A percentile compares a stretch with the other conserved stretches of the same genome.
Evolutionary conservation across 2,113 vertebrate species (phyloP).

Genomic region (Pipra filicauda): DNA sequence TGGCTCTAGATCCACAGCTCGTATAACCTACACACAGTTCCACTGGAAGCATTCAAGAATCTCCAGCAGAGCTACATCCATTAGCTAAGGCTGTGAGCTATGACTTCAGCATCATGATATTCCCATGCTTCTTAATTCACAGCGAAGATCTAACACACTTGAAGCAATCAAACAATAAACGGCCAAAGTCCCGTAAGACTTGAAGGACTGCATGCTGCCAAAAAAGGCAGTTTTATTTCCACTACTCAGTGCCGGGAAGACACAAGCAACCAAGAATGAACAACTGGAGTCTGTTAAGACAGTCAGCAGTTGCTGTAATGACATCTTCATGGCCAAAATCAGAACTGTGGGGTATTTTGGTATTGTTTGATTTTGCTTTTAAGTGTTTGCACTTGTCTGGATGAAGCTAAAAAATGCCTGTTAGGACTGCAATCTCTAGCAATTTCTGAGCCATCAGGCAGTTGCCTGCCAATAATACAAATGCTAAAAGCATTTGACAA

Average conservation of each 20-base stretch:
- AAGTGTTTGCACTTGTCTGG: constrained; percentile 47
- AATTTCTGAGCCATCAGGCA: constrained; percentile 28
- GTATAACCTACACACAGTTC: background rate
- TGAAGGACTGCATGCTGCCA: background rate
- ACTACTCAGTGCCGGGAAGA: background rate
- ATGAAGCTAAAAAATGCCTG: constrained; percentile 13
- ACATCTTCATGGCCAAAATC: background rate
- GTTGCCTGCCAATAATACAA: constrained; percentile 37
- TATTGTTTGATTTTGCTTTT: constrained; percentile 44
- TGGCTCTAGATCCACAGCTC: background rate
- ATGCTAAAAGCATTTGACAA: constrained; percentile 39
- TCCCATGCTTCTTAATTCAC: background rate
- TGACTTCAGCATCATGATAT: constrained; percentile 16
- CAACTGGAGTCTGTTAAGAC: constrained; percentile 45
- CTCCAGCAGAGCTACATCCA: background rate
- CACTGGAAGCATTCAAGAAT: background rate
- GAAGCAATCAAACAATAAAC: constrained; percentile 6
- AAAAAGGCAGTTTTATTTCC: constrained; percentile 59
- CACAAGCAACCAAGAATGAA: constrained; percentile 41
- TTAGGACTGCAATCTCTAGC: background rate
- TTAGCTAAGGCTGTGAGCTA: background rate
- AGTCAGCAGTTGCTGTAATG: constrained; percentile 14
- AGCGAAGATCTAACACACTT: background rate
- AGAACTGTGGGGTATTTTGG: constrained; percentile 22
- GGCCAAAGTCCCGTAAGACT: background rate